Evolutionary conservation across 2,797 vertebrate species (phyloP), one percentile per base, ranked within the genome.

Genomic region (Acanthornis magna): DNA sequence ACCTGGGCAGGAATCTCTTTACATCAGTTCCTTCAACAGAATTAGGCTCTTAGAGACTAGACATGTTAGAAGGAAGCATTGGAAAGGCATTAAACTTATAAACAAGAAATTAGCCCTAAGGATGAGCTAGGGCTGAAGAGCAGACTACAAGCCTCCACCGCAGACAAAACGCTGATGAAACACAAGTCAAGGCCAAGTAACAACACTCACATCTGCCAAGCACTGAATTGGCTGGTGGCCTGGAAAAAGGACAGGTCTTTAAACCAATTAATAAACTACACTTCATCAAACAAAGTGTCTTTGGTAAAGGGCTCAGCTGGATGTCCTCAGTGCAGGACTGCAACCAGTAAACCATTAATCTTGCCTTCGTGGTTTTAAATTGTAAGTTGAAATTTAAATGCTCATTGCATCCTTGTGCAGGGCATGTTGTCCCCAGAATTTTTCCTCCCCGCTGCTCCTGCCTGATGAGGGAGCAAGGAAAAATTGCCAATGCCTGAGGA

Each of bases 221-320:
- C 63, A 32, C 50, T 30, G 32, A 75, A 62, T 43, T 93, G 91
- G 82, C 92, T 70, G 63, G 55, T 8, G 1, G 83, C 85, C 88
- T 95, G 85, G 89, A 82, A 95, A 86, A 95, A 88, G 57, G 43
- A 84, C 80, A 78, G 71, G 71, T 75, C 82, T 90, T 90, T 61
- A 91, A 62, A 78, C 29, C 73, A 91, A 86, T 86, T 93, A 91
- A 86, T 91, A 79, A 95, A 74, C 71, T 78, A 29, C 68, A 53
- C 40, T 96, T 66, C 67, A 76, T 92, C 92, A 83, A 95, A 85
- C 43, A 61, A 72, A 86, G 53, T 36, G 45, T 51, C 66, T 92
- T 32, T 86, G 79, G 60, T 84, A 61, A 77, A 89, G 62, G 22
- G 45, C 87, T 93, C 25, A 5, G 91, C 72, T 93, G 77, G 62